These are phyloP conservation scores for Metacarcinus magister DNA, from an alignment of 2,888 invertebrate species.

Conservation along the genomic window DNA sequence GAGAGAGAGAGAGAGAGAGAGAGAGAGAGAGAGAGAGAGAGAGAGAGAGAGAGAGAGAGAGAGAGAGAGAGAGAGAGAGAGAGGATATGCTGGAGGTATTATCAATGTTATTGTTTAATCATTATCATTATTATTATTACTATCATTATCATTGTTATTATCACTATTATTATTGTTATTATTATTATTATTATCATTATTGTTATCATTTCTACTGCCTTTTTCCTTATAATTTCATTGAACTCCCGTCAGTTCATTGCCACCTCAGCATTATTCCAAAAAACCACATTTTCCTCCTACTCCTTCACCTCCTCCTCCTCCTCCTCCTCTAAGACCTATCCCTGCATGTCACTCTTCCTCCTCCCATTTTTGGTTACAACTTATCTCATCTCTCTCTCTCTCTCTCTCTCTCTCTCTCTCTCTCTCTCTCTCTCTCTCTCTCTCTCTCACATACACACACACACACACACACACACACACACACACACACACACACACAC, in stretches of 20 bases:
- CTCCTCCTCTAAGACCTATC: conserved; percentile 1
- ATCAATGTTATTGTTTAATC: background rate
- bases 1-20: too few relatives aligned
- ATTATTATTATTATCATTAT: background rate
- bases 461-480: too few relatives aligned
- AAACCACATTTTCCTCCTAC: background rate
- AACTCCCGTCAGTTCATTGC: background rate
- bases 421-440: conserved; percentile 41
- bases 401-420: conserved; percentile 47
- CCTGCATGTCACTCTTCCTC: background rate
- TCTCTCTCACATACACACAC: background rate
- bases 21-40: too few relatives aligned
- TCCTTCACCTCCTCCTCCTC: background rate
- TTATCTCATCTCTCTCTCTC: background rate
- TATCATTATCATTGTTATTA: background rate
- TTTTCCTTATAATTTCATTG: background rate
- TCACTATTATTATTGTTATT: background rate
- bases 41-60: too few relatives aligned
- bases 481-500: too few relatives aligned
- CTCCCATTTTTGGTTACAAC: background rate
- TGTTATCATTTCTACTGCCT: background rate
- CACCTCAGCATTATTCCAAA: background rate
- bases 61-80: background rate
- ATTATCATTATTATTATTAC: background rate
- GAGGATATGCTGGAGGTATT: background rate